These are phyloP conservation scores for Dicrostonyx torquatus DNA, from an alignment of 2,797 vertebrate species.

Conservation along the genomic window DNA sequence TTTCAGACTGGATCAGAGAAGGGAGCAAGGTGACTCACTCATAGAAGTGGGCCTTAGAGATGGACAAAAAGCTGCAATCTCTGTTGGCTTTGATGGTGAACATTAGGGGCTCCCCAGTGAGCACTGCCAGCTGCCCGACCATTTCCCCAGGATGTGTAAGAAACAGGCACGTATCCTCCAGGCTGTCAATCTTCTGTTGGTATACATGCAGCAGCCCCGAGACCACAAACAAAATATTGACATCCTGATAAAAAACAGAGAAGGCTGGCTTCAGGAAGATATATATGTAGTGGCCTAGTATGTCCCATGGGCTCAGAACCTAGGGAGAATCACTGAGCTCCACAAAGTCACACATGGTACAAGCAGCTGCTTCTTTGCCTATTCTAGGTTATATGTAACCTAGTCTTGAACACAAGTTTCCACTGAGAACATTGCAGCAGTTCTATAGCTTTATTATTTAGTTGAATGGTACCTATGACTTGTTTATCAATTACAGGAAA, in stretches of 20 bases:
- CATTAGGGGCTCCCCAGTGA: slow-evolving; percentile 96
- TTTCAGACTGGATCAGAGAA: not conserved
- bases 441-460: not conserved
- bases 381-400: not conserved
- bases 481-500: not conserved
- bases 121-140: slow-evolving; percentile 95
- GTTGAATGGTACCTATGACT: not conserved
- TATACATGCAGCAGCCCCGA: slow-evolving; percentile 95
- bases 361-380: not conserved
- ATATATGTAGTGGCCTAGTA: too few species aligned
- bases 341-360: not conserved
- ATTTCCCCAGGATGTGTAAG: slow-evolving; percentile 95
- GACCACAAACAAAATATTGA: slow-evolving; percentile 94
- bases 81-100: slow-evolving; percentile 94
- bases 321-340: not conserved
- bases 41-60: slow-evolving; percentile 96
- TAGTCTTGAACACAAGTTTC: not conserved
- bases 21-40: slow-evolving; percentile 87
- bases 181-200: slow-evolving; percentile 94
- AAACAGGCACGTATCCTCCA: slow-evolving; percentile 94
- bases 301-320: not conserved
- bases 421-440: not conserved
- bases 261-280: not conserved
- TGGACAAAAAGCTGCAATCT: slow-evolving; percentile 94
- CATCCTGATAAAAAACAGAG: slow-evolving; percentile 87